Percentiles rank a stretch among this genome's conserved stretches.
phyloP scores from a whole-genome alignment of 1,140 invertebrate species.

The Atta colombica region DNA sequence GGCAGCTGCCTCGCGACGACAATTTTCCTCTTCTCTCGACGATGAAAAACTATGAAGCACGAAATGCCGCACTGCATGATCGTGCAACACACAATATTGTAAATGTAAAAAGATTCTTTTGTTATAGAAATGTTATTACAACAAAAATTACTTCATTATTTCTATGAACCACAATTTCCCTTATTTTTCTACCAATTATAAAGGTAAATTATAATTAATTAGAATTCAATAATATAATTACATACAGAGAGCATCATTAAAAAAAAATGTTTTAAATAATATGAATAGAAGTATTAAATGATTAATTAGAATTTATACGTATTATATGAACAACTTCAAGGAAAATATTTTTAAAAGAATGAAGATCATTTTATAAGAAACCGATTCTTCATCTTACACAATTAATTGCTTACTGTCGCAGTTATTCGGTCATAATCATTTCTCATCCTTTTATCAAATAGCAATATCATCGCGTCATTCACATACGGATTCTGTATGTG shows the following conservation, averaged over 20 bases:
- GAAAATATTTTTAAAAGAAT: not conserved
- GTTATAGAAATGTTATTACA: conserved; percentile 28
- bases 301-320: not conserved
- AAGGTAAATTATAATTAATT: not conserved
- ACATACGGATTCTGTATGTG: conserved; percentile 13
- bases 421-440: conserved; percentile 24
- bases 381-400: not conserved
- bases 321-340: not conserved
- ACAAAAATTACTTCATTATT: not conserved
- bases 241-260: not conserved
- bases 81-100: conserved; percentile 15
- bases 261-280: not conserved
- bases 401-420: not conserved
- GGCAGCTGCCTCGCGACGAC: conserved; percentile 20
- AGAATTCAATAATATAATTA: not conserved
- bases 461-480: conserved; percentile 20
- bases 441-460: conserved; percentile 4
- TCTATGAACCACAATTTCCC: not conserved
- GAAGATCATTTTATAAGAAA: not conserved
- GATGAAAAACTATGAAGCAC: conserved; percentile 5
- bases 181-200: not conserved
- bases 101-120: conserved; percentile 45
- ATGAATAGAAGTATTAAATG: not conserved
- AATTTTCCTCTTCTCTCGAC: conserved; percentile 29
- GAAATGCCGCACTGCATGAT: conserved; percentile 17